Percentiles rank a stretch among this genome's conserved stretches.
Conservation (phyloP, 2,888 invertebrate genomes). For the Ophion ventricosus region DNA sequence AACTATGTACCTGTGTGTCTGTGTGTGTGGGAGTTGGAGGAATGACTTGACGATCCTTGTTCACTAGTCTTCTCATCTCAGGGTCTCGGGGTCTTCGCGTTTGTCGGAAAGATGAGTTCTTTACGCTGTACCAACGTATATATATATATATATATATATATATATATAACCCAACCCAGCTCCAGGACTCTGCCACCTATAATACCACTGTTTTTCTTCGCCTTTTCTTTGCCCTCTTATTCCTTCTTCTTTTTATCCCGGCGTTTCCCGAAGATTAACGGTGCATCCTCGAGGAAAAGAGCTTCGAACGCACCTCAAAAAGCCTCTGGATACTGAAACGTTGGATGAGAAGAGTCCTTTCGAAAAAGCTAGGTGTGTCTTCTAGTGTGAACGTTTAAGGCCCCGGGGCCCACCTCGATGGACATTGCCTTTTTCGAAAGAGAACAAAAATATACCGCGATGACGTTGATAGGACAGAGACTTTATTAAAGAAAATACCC, state of each 20-base stretch:
- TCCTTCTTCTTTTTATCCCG: constrained; percentile 28
- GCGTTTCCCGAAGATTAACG: constrained; percentile 62
- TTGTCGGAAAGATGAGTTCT: constrained; percentile 58
- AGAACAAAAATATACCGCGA: neutral
- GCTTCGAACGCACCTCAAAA: constrained; percentile 37
- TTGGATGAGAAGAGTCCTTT: constrained; percentile 27
- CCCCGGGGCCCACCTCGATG: constrained; percentile 21
- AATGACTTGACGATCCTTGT: constrained; percentile 62
- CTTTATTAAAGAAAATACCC: neutral
- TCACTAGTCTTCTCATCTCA: constrained; percentile 44
- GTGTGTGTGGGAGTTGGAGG: neutral
- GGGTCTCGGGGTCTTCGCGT: constrained; percentile 50
- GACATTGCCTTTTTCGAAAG: constrained; percentile 23
- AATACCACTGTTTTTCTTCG: constrained; percentile 55
- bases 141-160: no score
- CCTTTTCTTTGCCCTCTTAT: constrained; percentile 7
- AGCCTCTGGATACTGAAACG: neutral
- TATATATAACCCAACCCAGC: neutral
- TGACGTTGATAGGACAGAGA: neutral
- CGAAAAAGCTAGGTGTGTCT: constrained; percentile 47
- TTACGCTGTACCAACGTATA: constrained; percentile 33
- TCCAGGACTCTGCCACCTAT: constrained; percentile 39
- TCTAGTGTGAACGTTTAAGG: constrained; percentile 1
- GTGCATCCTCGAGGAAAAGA: constrained; percentile 54
- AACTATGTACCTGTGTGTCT: neutral